These are phyloP conservation scores for Helicoverpa zea DNA, from an alignment of 1,140 invertebrate species.

Conservation along the genomic window DNA sequence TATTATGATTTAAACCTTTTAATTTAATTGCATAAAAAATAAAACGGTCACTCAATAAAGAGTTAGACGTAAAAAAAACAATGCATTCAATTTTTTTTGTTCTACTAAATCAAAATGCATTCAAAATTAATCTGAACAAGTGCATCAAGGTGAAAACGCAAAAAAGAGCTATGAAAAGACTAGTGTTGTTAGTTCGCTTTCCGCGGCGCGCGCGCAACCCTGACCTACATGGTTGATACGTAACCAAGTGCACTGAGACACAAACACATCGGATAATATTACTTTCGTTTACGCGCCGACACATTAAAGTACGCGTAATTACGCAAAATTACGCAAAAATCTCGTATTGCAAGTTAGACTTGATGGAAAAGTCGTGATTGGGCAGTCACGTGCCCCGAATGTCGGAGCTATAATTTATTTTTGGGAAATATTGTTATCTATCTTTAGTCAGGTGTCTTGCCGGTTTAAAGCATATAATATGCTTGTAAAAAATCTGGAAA, in stretches of 20 bases:
- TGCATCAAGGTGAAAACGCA: slow-evolving; percentile 46
- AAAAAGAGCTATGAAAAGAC: slow-evolving; percentile 45
- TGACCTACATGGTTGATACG: slow-evolving; percentile 48
- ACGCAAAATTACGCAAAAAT: slow-evolving; percentile 37
- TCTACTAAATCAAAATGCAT: neutral
- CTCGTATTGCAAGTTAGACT: neutral
- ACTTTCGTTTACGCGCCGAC: slow-evolving; percentile 40
- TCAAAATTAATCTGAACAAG: slow-evolving; percentile 17
- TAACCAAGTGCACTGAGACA: slow-evolving; percentile 37
- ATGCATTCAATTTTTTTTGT: neutral
- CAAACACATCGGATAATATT: slow-evolving; percentile 37
- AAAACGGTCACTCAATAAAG: neutral
- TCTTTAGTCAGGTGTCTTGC: no score
- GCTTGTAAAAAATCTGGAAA: no score
- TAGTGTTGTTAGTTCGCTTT: slow-evolving; percentile 35
- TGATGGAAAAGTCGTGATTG: neutral
- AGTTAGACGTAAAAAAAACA: neutral
- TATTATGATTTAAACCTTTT: no score
- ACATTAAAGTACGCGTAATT: slow-evolving; percentile 1
- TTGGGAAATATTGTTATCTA: no score
- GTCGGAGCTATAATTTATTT: neutral
- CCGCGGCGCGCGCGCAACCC: slow-evolving; percentile 48
- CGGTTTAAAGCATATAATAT: no score
- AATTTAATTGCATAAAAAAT: neutral
- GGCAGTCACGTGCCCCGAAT: neutral